phyloP scores from a whole-genome alignment of 1,140 invertebrate genomes.

The Cyphomyrmex costatus region DNA sequence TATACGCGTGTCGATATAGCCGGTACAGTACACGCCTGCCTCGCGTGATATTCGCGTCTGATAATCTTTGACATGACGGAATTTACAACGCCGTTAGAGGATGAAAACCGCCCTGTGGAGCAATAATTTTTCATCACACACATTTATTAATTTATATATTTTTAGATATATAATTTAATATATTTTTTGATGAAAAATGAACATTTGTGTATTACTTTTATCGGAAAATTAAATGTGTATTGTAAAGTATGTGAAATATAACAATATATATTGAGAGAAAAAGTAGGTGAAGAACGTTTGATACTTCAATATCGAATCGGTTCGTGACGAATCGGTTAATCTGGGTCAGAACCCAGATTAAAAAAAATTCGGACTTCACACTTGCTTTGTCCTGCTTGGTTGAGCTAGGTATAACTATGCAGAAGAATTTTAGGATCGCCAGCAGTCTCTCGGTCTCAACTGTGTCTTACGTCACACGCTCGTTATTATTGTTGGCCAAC shows the following conservation, averaged over 20 bases:
- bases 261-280: neutral
- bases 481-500: constrained; percentile 33
- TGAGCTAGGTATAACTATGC: neutral
- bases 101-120: neutral
- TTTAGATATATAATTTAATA: neutral
- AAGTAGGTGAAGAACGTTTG: constrained; percentile 19
- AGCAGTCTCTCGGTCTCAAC: constrained; percentile 54
- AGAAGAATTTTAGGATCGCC: constrained; percentile 51
- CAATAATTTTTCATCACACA: constrained; percentile 9
- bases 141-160: neutral
- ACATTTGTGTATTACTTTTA: neutral
- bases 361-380: constrained; percentile 23
- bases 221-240: neutral
- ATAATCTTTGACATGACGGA: constrained; percentile 70
- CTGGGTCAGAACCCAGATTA: too few species aligned
- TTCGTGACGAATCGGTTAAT: constrained; percentile 12
- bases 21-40: constrained; percentile 54
- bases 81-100: constrained; percentile 67
- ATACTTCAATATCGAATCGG: neutral
- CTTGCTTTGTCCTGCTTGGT: neutral
- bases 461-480: constrained; percentile 64
- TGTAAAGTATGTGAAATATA: neutral
- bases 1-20: constrained; percentile 60
- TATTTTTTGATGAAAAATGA: neutral
- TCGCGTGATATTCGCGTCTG: constrained; percentile 70